phyloP scores from a whole-genome alignment of 2,797 vertebrate species.

The Vespertilio murinus region DNA sequence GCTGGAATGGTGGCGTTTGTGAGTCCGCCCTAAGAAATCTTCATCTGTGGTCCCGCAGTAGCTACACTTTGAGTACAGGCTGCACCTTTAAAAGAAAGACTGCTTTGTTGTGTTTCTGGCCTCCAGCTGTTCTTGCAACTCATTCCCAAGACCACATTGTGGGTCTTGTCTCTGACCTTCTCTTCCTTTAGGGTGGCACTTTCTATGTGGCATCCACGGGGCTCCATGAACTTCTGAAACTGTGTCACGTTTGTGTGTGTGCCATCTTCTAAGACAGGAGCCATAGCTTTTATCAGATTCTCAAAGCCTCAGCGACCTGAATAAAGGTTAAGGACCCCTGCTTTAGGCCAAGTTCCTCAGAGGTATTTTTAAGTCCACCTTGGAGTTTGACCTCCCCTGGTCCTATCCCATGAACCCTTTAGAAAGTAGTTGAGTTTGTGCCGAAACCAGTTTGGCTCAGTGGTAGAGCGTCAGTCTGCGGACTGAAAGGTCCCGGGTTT shows the following conservation, averaged over 20 bases:
- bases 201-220: neutral
- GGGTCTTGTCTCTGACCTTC: neutral
- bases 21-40: neutral
- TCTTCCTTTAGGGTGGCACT: neutral
- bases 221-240: neutral
- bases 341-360: conserved; percentile 14
- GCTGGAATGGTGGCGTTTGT: neutral
- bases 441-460: too few species aligned
- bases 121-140: neutral
- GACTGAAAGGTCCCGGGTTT: too few species aligned
- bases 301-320: conserved; percentile 22
- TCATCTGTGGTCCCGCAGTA: neutral
- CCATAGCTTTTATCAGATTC: neutral
- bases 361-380: conserved; percentile 16
- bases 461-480: too few species aligned
- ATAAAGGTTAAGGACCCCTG: conserved; percentile 1
- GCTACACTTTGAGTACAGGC: neutral
- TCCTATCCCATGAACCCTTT: neutral
- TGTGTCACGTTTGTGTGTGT: neutral
- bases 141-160: neutral
- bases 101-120: neutral
- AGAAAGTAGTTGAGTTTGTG: neutral
- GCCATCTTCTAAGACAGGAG: conserved; percentile 8
- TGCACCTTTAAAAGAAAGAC: conserved; percentile 43
- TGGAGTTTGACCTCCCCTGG: conserved; percentile 12